phyloP scores from a whole-genome alignment of 2,888 invertebrate genomes.

The Drosophila subquinaria region DNA sequence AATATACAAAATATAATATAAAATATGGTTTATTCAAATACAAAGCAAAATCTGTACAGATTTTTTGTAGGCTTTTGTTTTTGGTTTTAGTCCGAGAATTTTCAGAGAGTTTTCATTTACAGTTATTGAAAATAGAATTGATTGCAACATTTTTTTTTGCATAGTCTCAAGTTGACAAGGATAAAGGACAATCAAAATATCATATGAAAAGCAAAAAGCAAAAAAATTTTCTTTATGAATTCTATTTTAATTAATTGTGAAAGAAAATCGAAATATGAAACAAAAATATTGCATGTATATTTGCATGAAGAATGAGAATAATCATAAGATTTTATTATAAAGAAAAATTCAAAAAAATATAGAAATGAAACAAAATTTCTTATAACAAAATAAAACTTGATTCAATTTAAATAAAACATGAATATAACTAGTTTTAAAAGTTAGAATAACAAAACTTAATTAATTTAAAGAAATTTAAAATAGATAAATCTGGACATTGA shows the following conservation, averaged over 20 bases:
- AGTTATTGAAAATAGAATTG: background rate
- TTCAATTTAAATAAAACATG: too few relatives aligned
- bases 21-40: slow-evolving; percentile 15
- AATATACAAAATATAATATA: slow-evolving; percentile 1
- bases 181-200: background rate
- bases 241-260: background rate
- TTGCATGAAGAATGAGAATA: too few relatives aligned
- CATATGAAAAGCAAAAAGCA: background rate
- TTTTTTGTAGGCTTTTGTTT: background rate
- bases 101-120: background rate
- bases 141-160: slow-evolving; percentile 14
- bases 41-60: slow-evolving; percentile 14
- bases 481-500: too few relatives aligned
- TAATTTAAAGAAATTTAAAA: too few relatives aligned
- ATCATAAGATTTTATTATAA: too few relatives aligned
- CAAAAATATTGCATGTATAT: too few relatives aligned
- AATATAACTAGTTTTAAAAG: too few relatives aligned
- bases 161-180: slow-evolving; percentile 1
- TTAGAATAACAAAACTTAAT: too few relatives aligned
- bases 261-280: background rate
- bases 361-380: too few relatives aligned
- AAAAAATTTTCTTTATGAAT: background rate
- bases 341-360: too few relatives aligned
- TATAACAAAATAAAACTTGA: too few relatives aligned
- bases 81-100: background rate